A percentile compares a stretch with the other conserved stretches of the same genome.
Evolutionary conservation across 1,140 invertebrate species (phyloP).

Genomic region (Metopolophium dirhodum): DNA sequence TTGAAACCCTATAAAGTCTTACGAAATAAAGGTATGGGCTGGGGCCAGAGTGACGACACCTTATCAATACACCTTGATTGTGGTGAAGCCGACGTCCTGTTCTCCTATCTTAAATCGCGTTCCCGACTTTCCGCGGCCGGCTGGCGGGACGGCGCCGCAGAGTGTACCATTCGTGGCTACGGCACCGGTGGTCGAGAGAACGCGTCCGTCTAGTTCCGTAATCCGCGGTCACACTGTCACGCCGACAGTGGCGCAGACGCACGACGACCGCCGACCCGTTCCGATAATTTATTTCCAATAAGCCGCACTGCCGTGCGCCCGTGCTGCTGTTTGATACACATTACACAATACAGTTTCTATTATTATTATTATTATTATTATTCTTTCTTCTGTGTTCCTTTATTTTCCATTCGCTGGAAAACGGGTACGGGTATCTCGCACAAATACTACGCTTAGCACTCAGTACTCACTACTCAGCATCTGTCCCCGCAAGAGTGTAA

Average conservation of each 20-base stretch:
- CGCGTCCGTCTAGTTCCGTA: background rate
- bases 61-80: too few relatives aligned
- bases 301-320: constrained; percentile 32
- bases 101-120: too few relatives aligned
- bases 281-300: constrained; percentile 55
- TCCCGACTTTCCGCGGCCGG: too few relatives aligned
- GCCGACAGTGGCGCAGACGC: constrained; percentile 9
- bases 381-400: background rate
- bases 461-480: background rate
- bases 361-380: constrained; percentile 30
- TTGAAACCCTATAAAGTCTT: too few relatives aligned
- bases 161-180: background rate
- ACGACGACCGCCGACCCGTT: constrained; percentile 28
- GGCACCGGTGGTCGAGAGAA: background rate
- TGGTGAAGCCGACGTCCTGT: too few relatives aligned
- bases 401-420: background rate
- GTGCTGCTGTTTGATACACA: constrained; percentile 28
- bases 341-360: constrained; percentile 9
- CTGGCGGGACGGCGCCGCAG: too few relatives aligned
- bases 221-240: background rate
- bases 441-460: background rate
- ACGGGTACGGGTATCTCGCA: background rate
- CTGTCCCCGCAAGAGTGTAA: background rate
- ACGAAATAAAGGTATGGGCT: too few relatives aligned
- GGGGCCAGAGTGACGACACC: too few relatives aligned